Conservation (phyloP, 2,888 invertebrate genomes). For the Netelia virgata region DNA sequence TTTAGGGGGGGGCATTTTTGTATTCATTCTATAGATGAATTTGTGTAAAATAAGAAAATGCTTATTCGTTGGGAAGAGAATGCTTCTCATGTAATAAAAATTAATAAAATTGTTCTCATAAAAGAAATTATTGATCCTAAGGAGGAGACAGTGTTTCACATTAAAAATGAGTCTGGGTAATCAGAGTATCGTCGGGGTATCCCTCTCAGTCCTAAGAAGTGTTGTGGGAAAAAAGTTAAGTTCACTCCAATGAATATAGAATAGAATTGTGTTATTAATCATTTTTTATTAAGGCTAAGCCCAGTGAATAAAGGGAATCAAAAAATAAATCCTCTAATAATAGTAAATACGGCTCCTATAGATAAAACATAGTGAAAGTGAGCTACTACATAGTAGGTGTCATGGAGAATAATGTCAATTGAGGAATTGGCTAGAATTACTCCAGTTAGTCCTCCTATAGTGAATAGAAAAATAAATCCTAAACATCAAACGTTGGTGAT, state of each 20-base stretch:
- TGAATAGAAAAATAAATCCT: slow-evolving; percentile 93
- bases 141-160: slow-evolving; percentile 90
- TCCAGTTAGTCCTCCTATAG: slow-evolving; percentile 90
- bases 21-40: slow-evolving; percentile 88
- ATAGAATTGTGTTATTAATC: slow-evolving; percentile 90
- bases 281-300: slow-evolving; percentile 86
- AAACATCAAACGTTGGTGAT: slow-evolving; percentile 89
- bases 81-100: slow-evolving; percentile 88
- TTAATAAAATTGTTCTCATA: slow-evolving; percentile 87
- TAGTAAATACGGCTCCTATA: slow-evolving; percentile 92
- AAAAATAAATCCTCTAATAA: slow-evolving; percentile 90
- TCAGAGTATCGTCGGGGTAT: slow-evolving; percentile 92
- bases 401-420: slow-evolving; percentile 91
- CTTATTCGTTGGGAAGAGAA: slow-evolving; percentile 86
- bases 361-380: slow-evolving; percentile 94
- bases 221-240: slow-evolving; percentile 92
- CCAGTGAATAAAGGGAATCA: slow-evolving; percentile 91
- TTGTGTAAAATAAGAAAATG: slow-evolving; percentile 85
- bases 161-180: slow-evolving; percentile 89
- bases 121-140: slow-evolving; percentile 89
- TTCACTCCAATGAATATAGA: slow-evolving; percentile 92
- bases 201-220: slow-evolving; percentile 90
- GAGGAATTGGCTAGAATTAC: slow-evolving; percentile 91
- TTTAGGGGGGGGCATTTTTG: slow-evolving; percentile 82
- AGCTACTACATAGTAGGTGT: slow-evolving; percentile 94